Conservation (phyloP, 2,888 invertebrate genomes). For the Cantharis flavilabris region DNA sequence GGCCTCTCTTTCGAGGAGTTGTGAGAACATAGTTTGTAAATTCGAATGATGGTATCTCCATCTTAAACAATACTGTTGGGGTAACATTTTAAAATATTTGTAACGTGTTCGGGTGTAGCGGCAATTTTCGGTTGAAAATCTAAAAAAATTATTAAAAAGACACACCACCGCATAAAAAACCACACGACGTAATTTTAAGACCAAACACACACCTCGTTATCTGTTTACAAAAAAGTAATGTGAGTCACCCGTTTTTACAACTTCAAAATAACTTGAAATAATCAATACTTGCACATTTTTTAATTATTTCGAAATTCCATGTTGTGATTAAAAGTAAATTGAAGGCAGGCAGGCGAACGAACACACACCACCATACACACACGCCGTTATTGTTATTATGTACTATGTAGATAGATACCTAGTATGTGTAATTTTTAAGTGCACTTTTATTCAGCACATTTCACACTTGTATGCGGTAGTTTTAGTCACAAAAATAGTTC, state of each 20-base stretch:
- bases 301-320: constrained; percentile 44
- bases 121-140: constrained; percentile 23
- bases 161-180: constrained; percentile 23
- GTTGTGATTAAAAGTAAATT: constrained; percentile 38
- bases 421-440: constrained; percentile 3
- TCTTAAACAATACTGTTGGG: constrained; percentile 88
- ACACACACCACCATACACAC: constrained; percentile 16
- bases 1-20: constrained; percentile 82
- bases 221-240: constrained; percentile 37
- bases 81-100: constrained; percentile 65
- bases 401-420: too few species aligned
- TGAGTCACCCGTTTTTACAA: constrained; percentile 48
- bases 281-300: constrained; percentile 49
- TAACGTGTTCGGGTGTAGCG: constrained; percentile 15
- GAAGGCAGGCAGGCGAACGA: constrained; percentile 29
- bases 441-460: constrained; percentile 14
- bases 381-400: background rate
- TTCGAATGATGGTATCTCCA: constrained; percentile 94
- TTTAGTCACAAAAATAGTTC: constrained; percentile 8
- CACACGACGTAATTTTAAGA: constrained; percentile 20
- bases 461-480: constrained; percentile 26
- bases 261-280: constrained; percentile 51
- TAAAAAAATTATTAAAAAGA: constrained; percentile 16
- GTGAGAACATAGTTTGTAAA: constrained; percentile 87
- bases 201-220: constrained; percentile 27